Evolutionary conservation across 2,888 invertebrate genomes (phyloP).

Genomic region (Pseudococcus longispinus): DNA sequence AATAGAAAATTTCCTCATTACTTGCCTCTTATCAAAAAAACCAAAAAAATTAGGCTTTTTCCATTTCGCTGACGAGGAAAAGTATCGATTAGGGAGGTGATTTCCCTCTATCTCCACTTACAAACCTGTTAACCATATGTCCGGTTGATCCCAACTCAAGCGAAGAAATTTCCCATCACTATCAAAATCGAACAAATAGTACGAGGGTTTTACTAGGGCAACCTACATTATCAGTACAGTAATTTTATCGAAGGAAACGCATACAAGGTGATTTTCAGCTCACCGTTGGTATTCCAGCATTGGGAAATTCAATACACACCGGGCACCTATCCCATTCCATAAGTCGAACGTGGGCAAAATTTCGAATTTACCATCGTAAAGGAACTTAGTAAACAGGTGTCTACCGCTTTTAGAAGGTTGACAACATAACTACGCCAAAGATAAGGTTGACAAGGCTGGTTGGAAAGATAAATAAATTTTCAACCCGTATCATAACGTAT

Average conservation of each 20-base stretch:
- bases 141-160: neutral
- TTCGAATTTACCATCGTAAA: neutral
- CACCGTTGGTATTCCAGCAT: neutral
- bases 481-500: constrained; percentile 1
- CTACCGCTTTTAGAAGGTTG: constrained; percentile 10
- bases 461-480: constrained; percentile 25
- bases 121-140: neutral
- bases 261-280: neutral
- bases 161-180: neutral
- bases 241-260: neutral
- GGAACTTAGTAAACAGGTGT: constrained; percentile 27
- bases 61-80: no score
- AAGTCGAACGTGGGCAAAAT: constrained; percentile 7
- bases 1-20: no score
- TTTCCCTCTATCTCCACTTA: no score
- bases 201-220: neutral
- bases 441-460: constrained; percentile 34
- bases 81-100: neutral
- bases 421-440: constrained; percentile 1
- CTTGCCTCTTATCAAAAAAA: no score
- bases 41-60: no score
- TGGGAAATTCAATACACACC: neutral
- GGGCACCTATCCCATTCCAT: neutral
- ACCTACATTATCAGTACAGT: neutral
- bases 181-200: neutral